A percentile compares a stretch with the other conserved stretches of the same genome.
Conservation (phyloP, 1,140 invertebrate genomes). For the Rhopalosiphum padi region DNA sequence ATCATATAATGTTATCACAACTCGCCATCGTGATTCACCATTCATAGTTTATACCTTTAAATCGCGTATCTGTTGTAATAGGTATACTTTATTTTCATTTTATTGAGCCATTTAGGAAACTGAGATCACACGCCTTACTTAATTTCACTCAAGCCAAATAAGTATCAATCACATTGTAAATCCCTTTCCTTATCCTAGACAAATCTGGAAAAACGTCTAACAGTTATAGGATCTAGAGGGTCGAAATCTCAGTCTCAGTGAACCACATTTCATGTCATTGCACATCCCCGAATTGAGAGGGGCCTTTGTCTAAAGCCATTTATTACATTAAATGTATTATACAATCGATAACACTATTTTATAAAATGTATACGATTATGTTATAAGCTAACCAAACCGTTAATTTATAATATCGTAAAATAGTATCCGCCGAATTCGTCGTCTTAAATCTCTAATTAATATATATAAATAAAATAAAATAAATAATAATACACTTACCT, state of each 20-base stretch:
- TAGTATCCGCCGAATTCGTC: background rate
- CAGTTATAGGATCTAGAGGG: slow-evolving; percentile 29
- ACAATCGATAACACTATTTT: slow-evolving; percentile 1
- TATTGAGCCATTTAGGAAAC: background rate
- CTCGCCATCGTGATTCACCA: background rate
- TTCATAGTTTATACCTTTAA: background rate
- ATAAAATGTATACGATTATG: too few relatives aligned
- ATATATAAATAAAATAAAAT: background rate
- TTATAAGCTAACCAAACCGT: background rate
- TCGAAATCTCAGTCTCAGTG: background rate
- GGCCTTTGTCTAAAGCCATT: slow-evolving; percentile 6
- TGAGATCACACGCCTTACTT: background rate
- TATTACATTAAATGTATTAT: slow-evolving; percentile 26
- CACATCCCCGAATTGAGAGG: slow-evolving; percentile 26
- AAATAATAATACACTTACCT: background rate
- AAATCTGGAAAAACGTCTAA: slow-evolving; percentile 20
- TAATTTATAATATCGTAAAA: background rate
- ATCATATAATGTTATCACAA: background rate
- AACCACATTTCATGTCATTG: slow-evolving; percentile 42
- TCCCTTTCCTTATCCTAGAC: slow-evolving; percentile 16
- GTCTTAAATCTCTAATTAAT: background rate
- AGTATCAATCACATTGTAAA: slow-evolving; percentile 37
- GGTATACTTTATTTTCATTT: background rate
- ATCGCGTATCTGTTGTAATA: background rate
- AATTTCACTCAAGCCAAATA: slow-evolving; percentile 28